Percentiles rank a stretch among this genome's conserved stretches.
Conservation (phyloP, 1,140 invertebrate species). For the Pseudoatta argentina region DNA sequence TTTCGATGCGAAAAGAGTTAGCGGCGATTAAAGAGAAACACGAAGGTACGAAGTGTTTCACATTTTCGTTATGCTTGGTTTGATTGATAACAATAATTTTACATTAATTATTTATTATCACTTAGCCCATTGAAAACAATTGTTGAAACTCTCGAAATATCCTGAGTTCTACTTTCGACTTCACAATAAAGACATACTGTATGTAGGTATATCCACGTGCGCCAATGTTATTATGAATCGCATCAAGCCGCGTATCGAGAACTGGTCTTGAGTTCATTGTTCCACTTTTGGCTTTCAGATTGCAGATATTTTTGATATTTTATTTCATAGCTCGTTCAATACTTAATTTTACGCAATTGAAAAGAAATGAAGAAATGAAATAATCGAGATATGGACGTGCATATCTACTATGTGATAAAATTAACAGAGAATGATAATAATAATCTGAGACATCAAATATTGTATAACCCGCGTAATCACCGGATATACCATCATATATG, state of each 20-base stretch:
- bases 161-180: background rate
- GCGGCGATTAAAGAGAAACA: too few relatives aligned
- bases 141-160: background rate
- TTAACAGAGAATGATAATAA: background rate
- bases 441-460: background rate
- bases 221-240: conserved; percentile 15
- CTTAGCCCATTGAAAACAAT: background rate
- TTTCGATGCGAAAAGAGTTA: background rate
- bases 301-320: conserved; percentile 1
- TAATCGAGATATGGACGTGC: background rate
- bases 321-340: conserved; percentile 17
- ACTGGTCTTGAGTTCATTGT: conserved; percentile 29
- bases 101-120: background rate
- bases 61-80: background rate
- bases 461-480: background rate
- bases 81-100: background rate
- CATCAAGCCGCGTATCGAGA: conserved; percentile 8
- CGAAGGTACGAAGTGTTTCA: background rate
- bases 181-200: background rate
- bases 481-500: background rate
- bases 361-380: background rate
- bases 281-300: background rate
- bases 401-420: background rate
- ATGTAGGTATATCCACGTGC: background rate
- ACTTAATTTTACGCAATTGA: background rate